A percentile compares a stretch with the other conserved stretches of the same genome.
Conservation (phyloP, 1,140 invertebrate genomes). For the Lutraria rhynchaena region DNA sequence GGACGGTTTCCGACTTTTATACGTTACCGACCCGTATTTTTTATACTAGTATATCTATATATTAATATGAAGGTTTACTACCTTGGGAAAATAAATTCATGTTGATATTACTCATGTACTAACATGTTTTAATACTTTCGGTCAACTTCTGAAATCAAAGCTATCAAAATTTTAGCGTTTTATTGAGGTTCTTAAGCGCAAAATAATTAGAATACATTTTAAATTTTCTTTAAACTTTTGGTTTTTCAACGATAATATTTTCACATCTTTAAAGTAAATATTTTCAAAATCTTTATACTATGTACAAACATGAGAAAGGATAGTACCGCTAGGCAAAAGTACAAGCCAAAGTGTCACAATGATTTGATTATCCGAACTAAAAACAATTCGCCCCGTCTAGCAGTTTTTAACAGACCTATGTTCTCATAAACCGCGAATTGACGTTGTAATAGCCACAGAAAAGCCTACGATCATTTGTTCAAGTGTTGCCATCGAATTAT, state of each 20-base stretch:
- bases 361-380: constrained; percentile 26
- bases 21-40: no score
- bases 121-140: no score
- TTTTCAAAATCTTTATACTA: constrained; percentile 2
- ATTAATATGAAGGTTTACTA: no score
- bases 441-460: constrained; percentile 22
- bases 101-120: no score
- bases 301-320: constrained; percentile 2
- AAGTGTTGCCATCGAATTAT: constrained; percentile 27
- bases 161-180: constrained; percentile 3
- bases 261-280: constrained; percentile 14
- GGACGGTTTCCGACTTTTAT: no score
- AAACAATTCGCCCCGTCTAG: constrained; percentile 13
- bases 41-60: no score
- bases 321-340: neutral
- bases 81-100: no score
- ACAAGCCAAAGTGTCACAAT: neutral
- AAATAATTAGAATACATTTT: constrained; percentile 24
- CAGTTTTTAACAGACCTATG: constrained; percentile 26
- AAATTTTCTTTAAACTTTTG: constrained; percentile 10
- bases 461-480: neutral
- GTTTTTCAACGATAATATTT: constrained; percentile 16
- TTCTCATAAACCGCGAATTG: constrained; percentile 12
- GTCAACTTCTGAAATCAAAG: constrained; percentile 6
- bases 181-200: constrained; percentile 7